Conservation (phyloP, 92 coral and sea anemone genomes). For the Paragorgia papillata region DNA sequence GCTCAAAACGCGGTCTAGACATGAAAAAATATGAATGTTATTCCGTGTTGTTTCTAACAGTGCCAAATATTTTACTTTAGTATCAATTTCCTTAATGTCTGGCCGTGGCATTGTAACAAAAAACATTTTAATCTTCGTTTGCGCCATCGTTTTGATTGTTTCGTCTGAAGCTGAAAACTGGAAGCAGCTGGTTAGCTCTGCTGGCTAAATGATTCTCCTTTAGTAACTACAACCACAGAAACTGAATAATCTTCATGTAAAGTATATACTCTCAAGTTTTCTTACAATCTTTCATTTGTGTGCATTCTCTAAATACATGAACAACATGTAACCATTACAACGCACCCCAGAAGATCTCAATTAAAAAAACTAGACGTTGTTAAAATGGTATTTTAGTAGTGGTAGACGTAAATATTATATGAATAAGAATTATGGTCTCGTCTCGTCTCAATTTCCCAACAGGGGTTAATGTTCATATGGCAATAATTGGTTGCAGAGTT, state of each 20-base stretch:
- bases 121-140: not conserved
- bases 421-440: not conserved
- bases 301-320: not conserved
- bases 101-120: not conserved
- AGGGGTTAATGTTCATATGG: conserved; percentile 9
- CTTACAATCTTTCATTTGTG: too few species aligned
- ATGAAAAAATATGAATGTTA: not conserved
- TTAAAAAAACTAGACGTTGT: conserved; percentile 9
- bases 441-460: conserved; percentile 8
- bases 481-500: conserved; percentile 11
- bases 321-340: not conserved
- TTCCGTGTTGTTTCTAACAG: not conserved
- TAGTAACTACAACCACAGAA: too few species aligned
- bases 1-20: not conserved
- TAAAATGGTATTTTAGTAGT: not conserved
- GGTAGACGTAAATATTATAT: not conserved
- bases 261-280: too few species aligned
- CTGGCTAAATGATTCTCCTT: too few species aligned
- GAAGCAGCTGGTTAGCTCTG: too few species aligned
- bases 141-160: too few species aligned
- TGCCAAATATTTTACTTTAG: not conserved
- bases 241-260: too few species aligned
- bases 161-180: too few species aligned
- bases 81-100: not conserved
- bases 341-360: conserved; percentile 5